These are phyloP conservation scores for Orientallactaga sibirica DNA, from an alignment of 2,797 vertebrate species.

Conservation along the genomic window DNA sequence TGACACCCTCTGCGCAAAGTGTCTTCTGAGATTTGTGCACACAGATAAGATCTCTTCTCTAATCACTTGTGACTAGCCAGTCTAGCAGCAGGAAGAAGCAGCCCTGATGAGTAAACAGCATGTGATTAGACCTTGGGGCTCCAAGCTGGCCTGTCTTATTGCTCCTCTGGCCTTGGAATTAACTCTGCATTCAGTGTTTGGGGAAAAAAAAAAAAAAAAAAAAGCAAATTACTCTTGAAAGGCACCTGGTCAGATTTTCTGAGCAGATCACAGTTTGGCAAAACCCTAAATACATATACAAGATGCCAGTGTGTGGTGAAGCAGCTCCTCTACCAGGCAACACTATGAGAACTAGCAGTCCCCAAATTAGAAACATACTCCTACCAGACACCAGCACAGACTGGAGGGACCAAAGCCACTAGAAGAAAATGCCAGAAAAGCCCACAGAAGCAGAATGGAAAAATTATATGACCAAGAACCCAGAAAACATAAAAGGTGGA, in stretches of 20 bases:
- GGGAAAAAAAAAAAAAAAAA: fast-evolving
- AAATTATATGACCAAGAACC: no score
- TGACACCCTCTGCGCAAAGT: neutral
- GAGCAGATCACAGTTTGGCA: neutral
- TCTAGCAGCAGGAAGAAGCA: neutral
- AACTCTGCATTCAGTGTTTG: neutral
- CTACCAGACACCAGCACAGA: no score
- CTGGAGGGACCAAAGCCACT: neutral
- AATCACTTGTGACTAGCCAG: neutral
- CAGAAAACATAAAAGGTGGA: neutral
- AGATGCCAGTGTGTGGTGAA: no score
- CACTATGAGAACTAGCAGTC: neutral
- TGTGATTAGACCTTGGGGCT: conserved; percentile 10
- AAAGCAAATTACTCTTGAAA: neutral
- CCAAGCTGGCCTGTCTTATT: conserved; percentile 60
- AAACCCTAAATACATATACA: fast-evolving
- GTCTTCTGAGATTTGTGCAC: neutral
- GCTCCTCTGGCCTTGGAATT: conserved; percentile 58
- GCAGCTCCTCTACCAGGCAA: neutral
- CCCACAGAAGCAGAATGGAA: neutral
- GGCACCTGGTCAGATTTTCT: fast-evolving
- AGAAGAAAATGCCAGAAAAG: neutral
- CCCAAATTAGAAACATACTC: fast-evolving
- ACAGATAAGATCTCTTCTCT: neutral
- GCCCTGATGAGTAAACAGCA: neutral